phyloP scores from a whole-genome alignment of 2,113 vertebrate species.

The Apaloderma vittatum region DNA sequence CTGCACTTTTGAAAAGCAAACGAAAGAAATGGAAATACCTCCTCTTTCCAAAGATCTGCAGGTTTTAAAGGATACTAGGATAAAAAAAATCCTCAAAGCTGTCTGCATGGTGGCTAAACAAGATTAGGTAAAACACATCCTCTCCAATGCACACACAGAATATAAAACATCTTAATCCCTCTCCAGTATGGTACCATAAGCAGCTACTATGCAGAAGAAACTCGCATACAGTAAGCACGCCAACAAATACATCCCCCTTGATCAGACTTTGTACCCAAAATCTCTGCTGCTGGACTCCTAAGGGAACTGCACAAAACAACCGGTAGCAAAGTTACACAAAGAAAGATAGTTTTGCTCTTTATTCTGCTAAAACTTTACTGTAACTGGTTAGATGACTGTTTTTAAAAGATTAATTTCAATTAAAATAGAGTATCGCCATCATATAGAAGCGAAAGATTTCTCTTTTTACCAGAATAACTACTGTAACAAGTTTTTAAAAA shows the following conservation, averaged over 20 bases:
- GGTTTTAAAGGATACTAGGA: conserved; percentile 78
- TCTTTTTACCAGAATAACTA: background rate
- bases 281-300: background rate
- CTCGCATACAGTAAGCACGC: background rate
- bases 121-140: conserved; percentile 88
- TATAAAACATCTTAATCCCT: conserved; percentile 81
- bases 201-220: conserved; percentile 51
- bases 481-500: background rate
- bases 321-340: background rate
- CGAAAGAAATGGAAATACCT: conserved; percentile 82
- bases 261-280: background rate
- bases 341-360: background rate
- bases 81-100: conserved; percentile 83
- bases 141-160: conserved; percentile 85
- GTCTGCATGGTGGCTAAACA: conserved; percentile 86
- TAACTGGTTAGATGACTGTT: background rate
- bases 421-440: background rate
- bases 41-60: conserved; percentile 75
- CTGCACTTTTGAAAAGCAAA: conserved; percentile 64
- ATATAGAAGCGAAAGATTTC: background rate
- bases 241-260: background rate
- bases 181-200: conserved; percentile 41
- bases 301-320: background rate
- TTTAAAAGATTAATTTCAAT: background rate
- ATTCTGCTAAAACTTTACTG: background rate